These are phyloP conservation scores for Napeogenes sylphis DNA, from an alignment of 2,888 invertebrate species.

Conservation along the genomic window DNA sequence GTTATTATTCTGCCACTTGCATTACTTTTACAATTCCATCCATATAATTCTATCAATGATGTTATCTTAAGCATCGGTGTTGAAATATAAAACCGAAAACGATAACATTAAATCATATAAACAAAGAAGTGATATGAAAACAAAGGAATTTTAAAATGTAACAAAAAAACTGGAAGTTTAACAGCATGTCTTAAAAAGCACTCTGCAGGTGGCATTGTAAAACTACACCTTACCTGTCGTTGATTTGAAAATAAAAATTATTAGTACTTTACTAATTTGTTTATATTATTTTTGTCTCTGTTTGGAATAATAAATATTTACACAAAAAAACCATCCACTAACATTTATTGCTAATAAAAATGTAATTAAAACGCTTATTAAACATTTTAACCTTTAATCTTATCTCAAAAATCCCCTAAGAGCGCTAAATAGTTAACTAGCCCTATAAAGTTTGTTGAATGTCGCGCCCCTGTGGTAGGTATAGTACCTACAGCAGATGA, in stretches of 20 bases:
- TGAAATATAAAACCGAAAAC: conserved; percentile 26
- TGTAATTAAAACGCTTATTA: neutral
- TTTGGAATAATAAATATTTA: no score
- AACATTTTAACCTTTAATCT: neutral
- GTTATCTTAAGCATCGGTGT: conserved; percentile 18
- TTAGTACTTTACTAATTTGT: conserved; percentile 8
- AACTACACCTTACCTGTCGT: conserved; percentile 44
- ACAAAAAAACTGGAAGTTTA: conserved; percentile 42
- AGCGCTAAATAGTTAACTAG: conserved; percentile 14
- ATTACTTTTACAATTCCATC: no score
- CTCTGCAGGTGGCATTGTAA: conserved; percentile 57
- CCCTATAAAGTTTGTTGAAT: conserved; percentile 15
- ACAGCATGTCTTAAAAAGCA: conserved; percentile 41
- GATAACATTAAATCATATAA: conserved; percentile 44
- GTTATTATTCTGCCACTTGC: no score
- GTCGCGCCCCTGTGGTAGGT: conserved; percentile 18
- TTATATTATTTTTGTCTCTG: no score
- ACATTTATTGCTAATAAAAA: neutral
- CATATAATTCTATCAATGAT: neutral
- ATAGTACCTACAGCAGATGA: no score
- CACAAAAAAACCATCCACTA: neutral
- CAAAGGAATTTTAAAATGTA: conserved; percentile 43
- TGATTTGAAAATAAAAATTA: conserved; percentile 43
- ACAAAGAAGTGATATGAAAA: conserved; percentile 54
- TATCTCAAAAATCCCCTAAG: conserved; percentile 8